phyloP scores from a whole-genome alignment of 2,888 invertebrate species.

The Cheiracanthium punctorium region DNA sequence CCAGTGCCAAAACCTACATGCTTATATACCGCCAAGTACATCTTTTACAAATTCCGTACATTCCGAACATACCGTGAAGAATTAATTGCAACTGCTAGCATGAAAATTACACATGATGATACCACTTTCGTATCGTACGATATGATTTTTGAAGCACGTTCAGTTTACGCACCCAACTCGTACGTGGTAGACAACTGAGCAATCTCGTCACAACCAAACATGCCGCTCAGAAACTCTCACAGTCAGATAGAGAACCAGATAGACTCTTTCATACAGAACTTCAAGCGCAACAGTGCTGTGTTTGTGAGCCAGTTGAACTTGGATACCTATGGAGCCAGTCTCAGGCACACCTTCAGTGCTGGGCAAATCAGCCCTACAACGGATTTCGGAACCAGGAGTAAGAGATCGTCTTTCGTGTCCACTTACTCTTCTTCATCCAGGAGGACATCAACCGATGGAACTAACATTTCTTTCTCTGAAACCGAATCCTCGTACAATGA shows the following conservation, averaged over 20 bases:
- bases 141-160: too few species aligned
- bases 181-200: too few species aligned
- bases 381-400: conserved; percentile 1
- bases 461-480: conserved; percentile 44
- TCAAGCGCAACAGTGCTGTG: conserved; percentile 67
- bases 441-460: conserved; percentile 44
- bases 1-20: too few species aligned
- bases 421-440: conserved; percentile 51
- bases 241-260: conserved; percentile 70
- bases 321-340: conserved; percentile 61
- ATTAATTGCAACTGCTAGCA: too few species aligned
- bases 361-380: conserved; percentile 54
- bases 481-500: conserved; percentile 44
- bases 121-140: too few species aligned
- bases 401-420: conserved; percentile 51
- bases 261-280: conserved; percentile 66
- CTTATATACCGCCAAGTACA: too few species aligned
- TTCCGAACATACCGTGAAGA: too few species aligned
- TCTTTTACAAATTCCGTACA: too few species aligned
- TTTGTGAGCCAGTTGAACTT: conserved; percentile 65
- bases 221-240: conserved; percentile 63
- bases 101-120: too few species aligned
- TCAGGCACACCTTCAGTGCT: conserved; percentile 58
- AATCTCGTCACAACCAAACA: neutral
- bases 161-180: too few species aligned